Conservation (phyloP, 2,888 invertebrate genomes). For the Oscheius sp. region DNA sequence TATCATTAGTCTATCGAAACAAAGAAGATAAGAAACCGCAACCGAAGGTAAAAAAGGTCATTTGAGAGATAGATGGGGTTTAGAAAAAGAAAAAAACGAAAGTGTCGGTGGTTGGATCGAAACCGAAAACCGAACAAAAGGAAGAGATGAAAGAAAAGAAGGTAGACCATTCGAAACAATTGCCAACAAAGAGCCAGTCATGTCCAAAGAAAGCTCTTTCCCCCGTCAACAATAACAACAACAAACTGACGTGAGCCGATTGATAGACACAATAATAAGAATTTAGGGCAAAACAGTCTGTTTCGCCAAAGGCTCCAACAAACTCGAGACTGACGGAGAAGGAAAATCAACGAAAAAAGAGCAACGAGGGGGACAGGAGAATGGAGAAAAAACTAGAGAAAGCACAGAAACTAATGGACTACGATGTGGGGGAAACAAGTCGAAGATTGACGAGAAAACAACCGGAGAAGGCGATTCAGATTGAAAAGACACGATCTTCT, state of each 20-base stretch:
- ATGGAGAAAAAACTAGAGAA: slow-evolving; percentile 18
- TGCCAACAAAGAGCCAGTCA: not conserved
- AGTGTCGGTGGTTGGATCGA: slow-evolving; percentile 11
- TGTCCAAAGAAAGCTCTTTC: slow-evolving; percentile 1
- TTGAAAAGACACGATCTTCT: not conserved
- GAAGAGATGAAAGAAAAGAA: not conserved
- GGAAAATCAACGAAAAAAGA: slow-evolving; percentile 26
- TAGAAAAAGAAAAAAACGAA: slow-evolving; percentile 25
- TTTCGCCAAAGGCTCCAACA: slow-evolving; percentile 24
- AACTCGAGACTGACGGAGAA: slow-evolving; percentile 1
- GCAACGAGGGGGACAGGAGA: slow-evolving; percentile 6
- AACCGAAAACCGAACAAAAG: slow-evolving; percentile 9
- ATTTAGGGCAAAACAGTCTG: slow-evolving; percentile 2
- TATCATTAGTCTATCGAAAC: slow-evolving; percentile 39
- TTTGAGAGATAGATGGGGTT: not conserved
- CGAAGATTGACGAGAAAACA: not conserved
- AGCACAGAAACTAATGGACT: slow-evolving; percentile 29
- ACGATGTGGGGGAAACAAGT: slow-evolving; percentile 12
- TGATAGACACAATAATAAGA: not conserved
- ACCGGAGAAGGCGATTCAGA: not conserved
- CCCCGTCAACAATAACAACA: slow-evolving; percentile 22
- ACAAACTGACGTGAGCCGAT: slow-evolving; percentile 24
- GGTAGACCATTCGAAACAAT: not conserved
- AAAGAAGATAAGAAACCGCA: not conserved
- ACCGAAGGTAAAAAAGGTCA: not conserved